Base-by-base conservation (phyloP, 2,797 vertebrate genomes). In the Emydoidea blandingii region DNA sequence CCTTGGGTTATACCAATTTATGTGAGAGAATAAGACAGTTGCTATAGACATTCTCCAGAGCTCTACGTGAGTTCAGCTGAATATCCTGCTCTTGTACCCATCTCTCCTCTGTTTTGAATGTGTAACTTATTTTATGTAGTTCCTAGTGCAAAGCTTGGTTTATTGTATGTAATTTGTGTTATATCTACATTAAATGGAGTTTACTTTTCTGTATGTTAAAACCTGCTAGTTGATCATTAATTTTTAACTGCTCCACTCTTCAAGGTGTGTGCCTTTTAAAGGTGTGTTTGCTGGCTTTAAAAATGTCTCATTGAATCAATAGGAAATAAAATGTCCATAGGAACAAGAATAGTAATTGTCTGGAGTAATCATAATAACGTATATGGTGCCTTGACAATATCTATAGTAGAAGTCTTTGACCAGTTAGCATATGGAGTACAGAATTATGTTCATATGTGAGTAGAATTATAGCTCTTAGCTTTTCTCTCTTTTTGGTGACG, bases 361-460 rank as follows among this genome's bases (percentile, higher is more conserved):
- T 79, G 54, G 81, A 87, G 88, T 93, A 92, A 92, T 92, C 94
- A 72, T 92, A 93, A 82, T 93, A 92, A 88, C 74, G 59, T 88
- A 95, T 76, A 74, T 94, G 91, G 89, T 95, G 84, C 87, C 93
- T 95, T 89, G 88, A 89, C 92, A 96, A 91, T 97, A 96, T 65
- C 88, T 92, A 82, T 88, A 84, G 79, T 92, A 88, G 62, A 25
- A 74, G 21, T 44, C 68, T 84, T 85, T 96, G 94, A 96, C 81
- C 95, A 88, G 92, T 92, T 95, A 86, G 79, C 88, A 92, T 85
- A 62, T 86, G 50, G 90, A 92, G 44, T 72, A 87, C 81, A 93
- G 92, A 93, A 96, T 87, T 95, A 94, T 95, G 93, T 91, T 88
- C 92, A 95, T 96, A 93, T 54, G 4, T 93, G 92, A 94, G 88